Conservation (phyloP, 2,888 invertebrate genomes). For the Heteromyza rotundicornis region DNA sequence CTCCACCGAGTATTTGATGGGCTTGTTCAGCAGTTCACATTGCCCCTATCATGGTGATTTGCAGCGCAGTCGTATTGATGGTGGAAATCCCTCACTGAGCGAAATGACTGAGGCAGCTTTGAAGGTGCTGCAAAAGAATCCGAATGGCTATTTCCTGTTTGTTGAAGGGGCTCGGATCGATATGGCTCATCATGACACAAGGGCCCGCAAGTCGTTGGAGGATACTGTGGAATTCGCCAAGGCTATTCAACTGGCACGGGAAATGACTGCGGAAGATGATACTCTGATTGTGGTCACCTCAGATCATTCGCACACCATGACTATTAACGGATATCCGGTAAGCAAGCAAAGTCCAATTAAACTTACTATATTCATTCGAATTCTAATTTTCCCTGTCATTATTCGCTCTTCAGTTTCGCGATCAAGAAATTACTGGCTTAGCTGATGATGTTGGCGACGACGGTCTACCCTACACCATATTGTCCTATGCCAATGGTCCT, state of each 20-base stretch:
- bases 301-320: slow-evolving; percentile 83
- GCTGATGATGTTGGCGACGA: slow-evolving; percentile 66
- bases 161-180: slow-evolving; percentile 70
- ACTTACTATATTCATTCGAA: slow-evolving; percentile 16
- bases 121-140: slow-evolving; percentile 67
- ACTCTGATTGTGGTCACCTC: slow-evolving; percentile 85
- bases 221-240: slow-evolving; percentile 81
- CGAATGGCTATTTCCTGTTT: slow-evolving; percentile 76
- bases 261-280: slow-evolving; percentile 70
- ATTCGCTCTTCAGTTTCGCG: slow-evolving; percentile 64
- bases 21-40: slow-evolving; percentile 67
- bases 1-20: slow-evolving; percentile 67
- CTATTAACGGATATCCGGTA: slow-evolving; percentile 76
- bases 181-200: slow-evolving; percentile 70
- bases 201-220: slow-evolving; percentile 74
- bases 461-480: slow-evolving; percentile 69
- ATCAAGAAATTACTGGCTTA: slow-evolving; percentile 67
- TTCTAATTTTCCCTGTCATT: neutral
- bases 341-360: slow-evolving; percentile 49
- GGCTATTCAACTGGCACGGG: slow-evolving; percentile 71
- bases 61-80: slow-evolving; percentile 58
- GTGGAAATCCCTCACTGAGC: slow-evolving; percentile 69
- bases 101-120: slow-evolving; percentile 75
- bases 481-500: slow-evolving; percentile 80
- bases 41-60: slow-evolving; percentile 69